Conservation (phyloP, 2,888 invertebrate genomes). For the Lycaena phlaeas region DNA sequence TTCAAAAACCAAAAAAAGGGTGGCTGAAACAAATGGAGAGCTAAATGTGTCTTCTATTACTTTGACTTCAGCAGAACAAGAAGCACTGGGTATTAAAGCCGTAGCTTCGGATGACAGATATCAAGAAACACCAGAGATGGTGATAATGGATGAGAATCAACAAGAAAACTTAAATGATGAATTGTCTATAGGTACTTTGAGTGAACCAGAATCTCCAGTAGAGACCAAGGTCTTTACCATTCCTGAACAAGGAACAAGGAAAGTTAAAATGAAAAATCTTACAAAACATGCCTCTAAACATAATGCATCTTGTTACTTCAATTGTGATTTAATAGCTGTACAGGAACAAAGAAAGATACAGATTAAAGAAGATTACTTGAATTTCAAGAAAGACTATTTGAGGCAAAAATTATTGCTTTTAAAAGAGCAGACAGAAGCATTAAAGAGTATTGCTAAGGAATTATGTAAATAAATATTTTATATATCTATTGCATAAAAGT, state of each 20-base stretch:
- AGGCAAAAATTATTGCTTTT: slow-evolving; percentile 48
- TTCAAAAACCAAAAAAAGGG: slow-evolving; percentile 44
- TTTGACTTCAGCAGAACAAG: slow-evolving; percentile 41
- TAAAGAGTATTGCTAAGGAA: slow-evolving; percentile 52
- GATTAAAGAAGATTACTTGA: slow-evolving; percentile 55
- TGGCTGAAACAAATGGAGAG: slow-evolving; percentile 33
- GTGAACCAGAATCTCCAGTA: slow-evolving; percentile 39
- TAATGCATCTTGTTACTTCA: slow-evolving; percentile 41
- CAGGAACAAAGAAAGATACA: slow-evolving; percentile 49
- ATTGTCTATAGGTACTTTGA: slow-evolving; percentile 30
- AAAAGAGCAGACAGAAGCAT: slow-evolving; percentile 57
- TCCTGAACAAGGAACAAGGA: slow-evolving; percentile 23
- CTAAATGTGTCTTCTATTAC: slow-evolving; percentile 31
- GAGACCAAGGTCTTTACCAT: slow-evolving; percentile 41
- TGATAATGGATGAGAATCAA: slow-evolving; percentile 29
- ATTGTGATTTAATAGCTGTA: slow-evolving; percentile 46
- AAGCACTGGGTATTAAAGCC: slow-evolving; percentile 43
- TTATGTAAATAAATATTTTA: slow-evolving; percentile 23
- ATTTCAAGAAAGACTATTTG: slow-evolving; percentile 58
- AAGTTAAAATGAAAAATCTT: slow-evolving; percentile 25
- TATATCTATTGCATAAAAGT: background rate
- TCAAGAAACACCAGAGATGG: slow-evolving; percentile 38
- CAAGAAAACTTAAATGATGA: slow-evolving; percentile 31
- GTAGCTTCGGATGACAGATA: slow-evolving; percentile 29
- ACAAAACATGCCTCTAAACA: slow-evolving; percentile 28